A percentile compares a stretch with the other conserved stretches of the same genome.
Evolutionary conservation across 2,888 invertebrate species (phyloP).

Genomic region (Acleris holmiana): DNA sequence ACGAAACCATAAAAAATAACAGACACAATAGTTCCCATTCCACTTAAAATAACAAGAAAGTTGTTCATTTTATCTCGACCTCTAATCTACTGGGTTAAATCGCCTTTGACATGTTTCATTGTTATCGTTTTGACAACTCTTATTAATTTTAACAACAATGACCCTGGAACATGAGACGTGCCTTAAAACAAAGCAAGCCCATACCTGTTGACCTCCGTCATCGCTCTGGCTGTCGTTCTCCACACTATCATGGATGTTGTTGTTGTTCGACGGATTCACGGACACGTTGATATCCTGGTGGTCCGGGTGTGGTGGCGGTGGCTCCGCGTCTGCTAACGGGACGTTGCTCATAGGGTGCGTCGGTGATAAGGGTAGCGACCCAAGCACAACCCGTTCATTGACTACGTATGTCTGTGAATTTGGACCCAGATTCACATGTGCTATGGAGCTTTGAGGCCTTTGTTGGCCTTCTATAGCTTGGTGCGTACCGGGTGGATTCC

Average conservation of each 20-base stretch:
- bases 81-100: no score
- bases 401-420: slow-evolving; percentile 65
- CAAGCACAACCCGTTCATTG: slow-evolving; percentile 60
- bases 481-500: slow-evolving; percentile 67
- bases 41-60: no score
- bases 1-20: no score
- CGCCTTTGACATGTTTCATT: no score
- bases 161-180: no score
- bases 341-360: slow-evolving; percentile 61
- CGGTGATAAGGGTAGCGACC: slow-evolving; percentile 54
- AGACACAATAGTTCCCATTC: no score
- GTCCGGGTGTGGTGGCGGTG: slow-evolving; percentile 62
- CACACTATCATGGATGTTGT: slow-evolving; percentile 74
- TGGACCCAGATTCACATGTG: slow-evolving; percentile 67
- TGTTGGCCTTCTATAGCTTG: slow-evolving; percentile 62
- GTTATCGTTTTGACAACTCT: no score
- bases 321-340: slow-evolving; percentile 64
- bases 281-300: slow-evolving; percentile 71
- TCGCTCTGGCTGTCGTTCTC: slow-evolving; percentile 80
- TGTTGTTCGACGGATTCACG: slow-evolving; percentile 75
- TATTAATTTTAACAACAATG: no score
- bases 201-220: slow-evolving; percentile 75
- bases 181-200: slow-evolving; percentile 8
- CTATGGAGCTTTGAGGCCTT: slow-evolving; percentile 74
- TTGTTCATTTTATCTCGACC: no score